Conservation (phyloP, 2,888 invertebrate genomes). For the Emesis russula region DNA sequence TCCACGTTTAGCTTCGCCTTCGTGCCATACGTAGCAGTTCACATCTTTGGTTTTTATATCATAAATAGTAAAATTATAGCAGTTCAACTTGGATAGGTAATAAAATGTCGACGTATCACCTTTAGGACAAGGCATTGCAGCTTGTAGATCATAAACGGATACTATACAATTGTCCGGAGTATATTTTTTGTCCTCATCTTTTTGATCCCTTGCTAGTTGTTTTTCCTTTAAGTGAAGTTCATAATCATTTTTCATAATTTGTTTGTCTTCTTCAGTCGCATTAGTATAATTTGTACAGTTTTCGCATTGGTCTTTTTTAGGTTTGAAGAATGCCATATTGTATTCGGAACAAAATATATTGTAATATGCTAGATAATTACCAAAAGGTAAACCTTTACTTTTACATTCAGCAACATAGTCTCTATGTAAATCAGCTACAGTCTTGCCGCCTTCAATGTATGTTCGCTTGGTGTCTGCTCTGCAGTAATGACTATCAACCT, state of each 20-base stretch:
- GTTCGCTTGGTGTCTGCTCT: too few species aligned
- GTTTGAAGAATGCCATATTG: neutral
- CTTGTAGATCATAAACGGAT: neutral
- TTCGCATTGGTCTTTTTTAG: constrained; percentile 1
- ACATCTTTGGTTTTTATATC: neutral
- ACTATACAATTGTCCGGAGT: neutral
- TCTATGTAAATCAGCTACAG: too few species aligned
- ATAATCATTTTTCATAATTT: neutral
- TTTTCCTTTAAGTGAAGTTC: neutral
- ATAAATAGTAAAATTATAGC: constrained; percentile 4
- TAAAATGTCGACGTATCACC: neutral
- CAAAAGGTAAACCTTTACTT: too few species aligned
- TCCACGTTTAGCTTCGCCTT: neutral
- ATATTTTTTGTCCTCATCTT: neutral
- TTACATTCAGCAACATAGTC: too few species aligned
- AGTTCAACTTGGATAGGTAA: constrained; percentile 5
- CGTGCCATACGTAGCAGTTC: neutral
- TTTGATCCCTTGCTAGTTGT: neutral
- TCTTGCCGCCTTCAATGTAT: too few species aligned
- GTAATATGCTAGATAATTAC: neutral
- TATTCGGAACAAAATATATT: constrained; percentile 5
- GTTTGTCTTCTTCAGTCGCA: neutral
- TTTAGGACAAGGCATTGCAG: neutral
- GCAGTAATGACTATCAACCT: too few species aligned
- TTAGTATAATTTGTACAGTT: neutral